These are phyloP conservation scores for Spilogale gracilis DNA, from an alignment of 2,113 vertebrate species.

Conservation along the genomic window DNA sequence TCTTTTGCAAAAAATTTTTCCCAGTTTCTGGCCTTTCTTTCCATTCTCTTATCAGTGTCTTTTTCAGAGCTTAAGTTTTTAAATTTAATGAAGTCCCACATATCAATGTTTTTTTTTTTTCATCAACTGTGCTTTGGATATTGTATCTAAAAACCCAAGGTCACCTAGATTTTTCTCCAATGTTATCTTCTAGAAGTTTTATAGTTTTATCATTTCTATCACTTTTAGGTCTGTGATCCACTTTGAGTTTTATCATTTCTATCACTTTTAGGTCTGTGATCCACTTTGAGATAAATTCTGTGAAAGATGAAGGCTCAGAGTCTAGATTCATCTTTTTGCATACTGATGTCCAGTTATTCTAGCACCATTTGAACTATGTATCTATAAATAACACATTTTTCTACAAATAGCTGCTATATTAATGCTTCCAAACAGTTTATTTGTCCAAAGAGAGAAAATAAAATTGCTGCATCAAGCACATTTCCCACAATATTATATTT, in stretches of 20 bases:
- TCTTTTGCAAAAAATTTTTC: not conserved
- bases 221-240: not conserved
- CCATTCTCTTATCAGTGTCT: not conserved
- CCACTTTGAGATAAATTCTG: not conserved
- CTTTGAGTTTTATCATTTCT: no score
- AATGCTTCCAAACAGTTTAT: not conserved
- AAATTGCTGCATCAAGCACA: slow-evolving; percentile 16
- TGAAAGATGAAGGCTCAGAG: not conserved
- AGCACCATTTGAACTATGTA: not conserved
- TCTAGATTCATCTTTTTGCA: not conserved
- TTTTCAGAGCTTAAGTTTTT: not conserved
- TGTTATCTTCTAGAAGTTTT: not conserved
- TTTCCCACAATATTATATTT: slow-evolving; percentile 61
- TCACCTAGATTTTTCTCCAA: not conserved
- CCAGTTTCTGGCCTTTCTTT: not conserved
- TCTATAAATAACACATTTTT: not conserved
- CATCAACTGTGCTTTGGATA: not conserved
- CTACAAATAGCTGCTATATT: not conserved
- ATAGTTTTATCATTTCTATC: not conserved
- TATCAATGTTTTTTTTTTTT: not conserved
- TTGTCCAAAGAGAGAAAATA: slow-evolving; percentile 70
- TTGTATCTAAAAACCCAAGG: not conserved
- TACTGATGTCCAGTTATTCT: not conserved
- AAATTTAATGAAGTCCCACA: not conserved
- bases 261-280: not conserved